Base-by-base conservation (phyloP, 92 coral and sea anemone species). In the Bergia sp. region DNA sequence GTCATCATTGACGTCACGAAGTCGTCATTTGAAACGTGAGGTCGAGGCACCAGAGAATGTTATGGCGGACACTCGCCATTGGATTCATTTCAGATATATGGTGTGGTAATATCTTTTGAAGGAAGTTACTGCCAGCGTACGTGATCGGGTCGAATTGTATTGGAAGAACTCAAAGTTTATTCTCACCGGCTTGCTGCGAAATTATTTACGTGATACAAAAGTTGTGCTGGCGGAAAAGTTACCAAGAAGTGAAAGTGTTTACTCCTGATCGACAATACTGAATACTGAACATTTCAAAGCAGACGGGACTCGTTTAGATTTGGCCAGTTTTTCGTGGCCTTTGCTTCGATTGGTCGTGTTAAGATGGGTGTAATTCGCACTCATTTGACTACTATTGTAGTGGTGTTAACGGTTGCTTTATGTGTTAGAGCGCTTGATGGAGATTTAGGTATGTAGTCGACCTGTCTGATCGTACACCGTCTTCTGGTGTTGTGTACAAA, bases 41-140 rank as follows among this genome's bases (percentile, higher is more conserved):
- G 18, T 79, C 85, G 85, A 80, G 72, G 85, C 85, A 53, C 39
- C 29, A 3, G n/a, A 42, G 21, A 50, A 41, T 80, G 85, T 80
- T 80, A 53, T 80, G 85, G 85, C 85, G 85, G 85, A 41, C 73
- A 38, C 50, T 29, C 5, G 4, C 29, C 58, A 53, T 12, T 53
- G 58, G 58, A 12, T 53, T 11, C 58, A 53, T 53, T 53, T 10
- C 29, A 29, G 29, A 29, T 4, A 47, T 47, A 8, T 4, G 29
- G 29, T 18, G 29, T 20, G 29, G 16, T 7, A 61, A 61, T 61
- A 16, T 61, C n/a, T 49, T 57, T 53, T 43, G 38, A 29, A 29
- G 29, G 29, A 29, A 29, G 7, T 55, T 37, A 57, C 1, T 80
- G 23, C 69, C 12, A 20, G 0, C 29, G 29, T 61, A 61, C 69